Percentiles rank a stretch among this genome's conserved stretches.
phyloP scores from a whole-genome alignment of 2,113 vertebrate species.

The Gobio gobio region DNA sequence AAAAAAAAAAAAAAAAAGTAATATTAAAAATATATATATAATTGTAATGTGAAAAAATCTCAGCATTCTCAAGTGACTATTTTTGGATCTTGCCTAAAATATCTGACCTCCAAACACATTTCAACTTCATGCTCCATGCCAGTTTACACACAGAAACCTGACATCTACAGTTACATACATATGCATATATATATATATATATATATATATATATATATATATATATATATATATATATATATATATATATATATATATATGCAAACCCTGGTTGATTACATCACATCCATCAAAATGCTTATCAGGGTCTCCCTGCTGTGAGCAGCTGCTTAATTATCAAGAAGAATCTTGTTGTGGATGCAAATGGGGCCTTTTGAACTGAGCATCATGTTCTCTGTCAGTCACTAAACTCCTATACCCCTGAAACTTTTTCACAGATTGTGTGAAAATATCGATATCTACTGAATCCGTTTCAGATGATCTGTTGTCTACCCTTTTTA shows the following conservation, averaged over 20 bases:
- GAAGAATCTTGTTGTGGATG: slow-evolving; percentile 75
- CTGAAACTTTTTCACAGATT: neutral
- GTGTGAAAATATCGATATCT: slow-evolving; percentile 12
- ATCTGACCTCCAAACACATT: neutral
- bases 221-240: slow-evolving; percentile 11
- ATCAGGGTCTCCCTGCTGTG: slow-evolving; percentile 70
- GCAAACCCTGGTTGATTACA: slow-evolving; percentile 68
- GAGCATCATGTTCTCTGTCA: slow-evolving; percentile 71
- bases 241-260: slow-evolving; percentile 57
- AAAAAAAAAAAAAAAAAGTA: too few relatives aligned
- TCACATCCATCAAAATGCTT: slow-evolving; percentile 72
- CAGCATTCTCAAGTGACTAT: neutral
- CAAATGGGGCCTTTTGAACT: slow-evolving; percentile 75
- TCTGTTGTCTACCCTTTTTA: neutral
- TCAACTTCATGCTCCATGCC: neutral
- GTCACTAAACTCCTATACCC: slow-evolving; percentile 57
- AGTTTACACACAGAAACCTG: neutral
- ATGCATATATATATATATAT: neutral
- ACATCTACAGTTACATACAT: slow-evolving; percentile 5
- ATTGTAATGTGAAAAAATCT: too few relatives aligned
- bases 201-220: neutral
- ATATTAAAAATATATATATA: too few relatives aligned
- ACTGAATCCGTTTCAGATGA: neutral
- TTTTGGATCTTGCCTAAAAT: neutral
- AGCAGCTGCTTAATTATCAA: slow-evolving; percentile 78